These are phyloP conservation scores for Zygaena filipendulae DNA, from an alignment of 2,888 invertebrate genomes.

Conservation along the genomic window DNA sequence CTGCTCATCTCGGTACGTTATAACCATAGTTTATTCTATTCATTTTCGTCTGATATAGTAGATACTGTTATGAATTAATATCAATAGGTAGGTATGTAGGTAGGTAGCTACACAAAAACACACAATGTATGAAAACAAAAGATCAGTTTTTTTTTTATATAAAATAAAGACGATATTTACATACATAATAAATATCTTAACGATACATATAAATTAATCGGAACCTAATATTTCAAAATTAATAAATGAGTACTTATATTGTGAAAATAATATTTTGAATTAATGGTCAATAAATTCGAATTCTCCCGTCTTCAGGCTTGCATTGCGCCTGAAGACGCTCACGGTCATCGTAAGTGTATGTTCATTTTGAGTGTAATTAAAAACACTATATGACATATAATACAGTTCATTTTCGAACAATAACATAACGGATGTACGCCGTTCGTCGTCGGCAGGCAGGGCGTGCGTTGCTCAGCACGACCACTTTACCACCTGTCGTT, in stretches of 20 bases:
- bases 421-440: constrained; percentile 26
- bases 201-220: constrained; percentile 69
- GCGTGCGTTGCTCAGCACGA: constrained; percentile 65
- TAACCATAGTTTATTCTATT: no score
- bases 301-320: constrained; percentile 67
- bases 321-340: constrained; percentile 40
- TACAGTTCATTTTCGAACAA: constrained; percentile 24
- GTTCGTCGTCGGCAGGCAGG: constrained; percentile 29
- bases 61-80: no score
- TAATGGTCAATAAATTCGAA: constrained; percentile 70
- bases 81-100: no score
- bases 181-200: constrained; percentile 69
- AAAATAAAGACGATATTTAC: constrained; percentile 66
- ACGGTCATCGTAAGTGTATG: constrained; percentile 21
- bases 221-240: constrained; percentile 70
- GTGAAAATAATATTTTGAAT: constrained; percentile 70
- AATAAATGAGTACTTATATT: constrained; percentile 70
- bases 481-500: constrained; percentile 69
- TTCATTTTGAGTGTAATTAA: constrained; percentile 9
- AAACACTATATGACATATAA: constrained; percentile 20
- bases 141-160: no score
- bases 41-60: no score
- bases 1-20: no score
- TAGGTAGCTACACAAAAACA: constrained; percentile 14
- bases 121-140: constrained; percentile 50